phyloP scores from a whole-genome alignment of 1,140 invertebrate species.

The Sipha flava region DNA sequence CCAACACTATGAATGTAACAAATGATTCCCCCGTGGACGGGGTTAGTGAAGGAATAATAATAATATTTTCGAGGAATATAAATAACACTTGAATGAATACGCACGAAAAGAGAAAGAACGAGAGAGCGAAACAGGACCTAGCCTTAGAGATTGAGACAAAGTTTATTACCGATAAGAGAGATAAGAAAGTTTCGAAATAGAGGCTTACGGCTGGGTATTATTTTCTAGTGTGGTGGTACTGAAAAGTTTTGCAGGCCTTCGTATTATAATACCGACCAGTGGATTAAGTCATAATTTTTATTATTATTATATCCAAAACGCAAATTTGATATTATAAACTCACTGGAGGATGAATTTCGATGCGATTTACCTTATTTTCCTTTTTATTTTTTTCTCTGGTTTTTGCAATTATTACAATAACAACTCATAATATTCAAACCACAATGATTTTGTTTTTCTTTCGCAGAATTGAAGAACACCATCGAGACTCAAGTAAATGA shows the following conservation, averaged over 20 bases:
- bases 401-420: no score
- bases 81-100: not conserved
- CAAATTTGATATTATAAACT: not conserved
- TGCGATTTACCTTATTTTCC: not conserved
- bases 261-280: no score
- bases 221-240: not conserved
- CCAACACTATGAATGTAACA: no score
- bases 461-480: constrained; percentile 88
- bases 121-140: no score
- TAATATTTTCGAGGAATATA: not conserved
- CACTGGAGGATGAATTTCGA: not conserved
- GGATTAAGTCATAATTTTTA: not conserved
- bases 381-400: no score
- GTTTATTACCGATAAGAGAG: not conserved
- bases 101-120: not conserved
- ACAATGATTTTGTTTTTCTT: constrained; percentile 43
- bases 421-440: constrained; percentile 47
- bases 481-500: constrained; percentile 91
- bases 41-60: not conserved
- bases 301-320: not conserved
- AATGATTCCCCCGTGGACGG: no score
- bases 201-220: not conserved
- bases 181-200: not conserved
- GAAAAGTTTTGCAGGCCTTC: not conserved
- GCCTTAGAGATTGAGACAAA: no score